Percentiles rank a stretch among this genome's conserved stretches.
These are phyloP conservation scores for Maniola hyperantus DNA, from an alignment of 2,888 invertebrate species.

Conservation along the genomic window DNA sequence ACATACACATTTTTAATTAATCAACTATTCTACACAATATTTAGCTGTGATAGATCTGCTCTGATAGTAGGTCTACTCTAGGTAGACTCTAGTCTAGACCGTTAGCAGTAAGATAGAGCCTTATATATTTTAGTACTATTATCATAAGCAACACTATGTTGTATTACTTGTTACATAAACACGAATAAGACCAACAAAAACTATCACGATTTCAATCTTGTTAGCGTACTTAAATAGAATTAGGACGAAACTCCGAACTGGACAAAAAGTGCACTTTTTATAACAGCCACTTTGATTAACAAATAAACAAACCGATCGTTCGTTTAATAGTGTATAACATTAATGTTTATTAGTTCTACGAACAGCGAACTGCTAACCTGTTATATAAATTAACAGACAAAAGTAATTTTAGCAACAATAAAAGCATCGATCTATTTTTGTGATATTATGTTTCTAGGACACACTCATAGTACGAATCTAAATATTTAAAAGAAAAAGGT, in stretches of 20 bases:
- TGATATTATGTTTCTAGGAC: background rate
- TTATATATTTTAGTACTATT: background rate
- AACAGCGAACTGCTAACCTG: background rate
- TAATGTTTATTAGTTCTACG: constrained; percentile 13
- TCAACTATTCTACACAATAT: too few species aligned
- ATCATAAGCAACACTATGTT: background rate
- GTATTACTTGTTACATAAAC: background rate
- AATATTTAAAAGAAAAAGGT: too few species aligned
- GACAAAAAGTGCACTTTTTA: constrained; percentile 21
- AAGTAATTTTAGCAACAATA: background rate
- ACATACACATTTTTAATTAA: too few species aligned
- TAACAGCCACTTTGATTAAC: constrained; percentile 19
- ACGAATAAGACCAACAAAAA: constrained; percentile 13
- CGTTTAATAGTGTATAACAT: constrained; percentile 11
- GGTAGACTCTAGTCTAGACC: too few species aligned
- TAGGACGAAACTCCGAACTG: background rate
- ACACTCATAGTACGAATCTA: too few species aligned
- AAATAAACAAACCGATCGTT: constrained; percentile 15
- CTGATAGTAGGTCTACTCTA: too few species aligned
- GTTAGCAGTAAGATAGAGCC: too few species aligned
- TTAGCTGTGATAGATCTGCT: too few species aligned
- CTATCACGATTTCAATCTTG: constrained; percentile 25
- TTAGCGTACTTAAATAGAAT: constrained; percentile 22
- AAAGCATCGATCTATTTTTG: background rate
- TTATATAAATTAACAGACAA: background rate